Percentiles rank a stretch among this genome's conserved stretches.
phyloP scores from a whole-genome alignment of 2,113 vertebrate genomes.

The Antechinus stuartii region DNA sequence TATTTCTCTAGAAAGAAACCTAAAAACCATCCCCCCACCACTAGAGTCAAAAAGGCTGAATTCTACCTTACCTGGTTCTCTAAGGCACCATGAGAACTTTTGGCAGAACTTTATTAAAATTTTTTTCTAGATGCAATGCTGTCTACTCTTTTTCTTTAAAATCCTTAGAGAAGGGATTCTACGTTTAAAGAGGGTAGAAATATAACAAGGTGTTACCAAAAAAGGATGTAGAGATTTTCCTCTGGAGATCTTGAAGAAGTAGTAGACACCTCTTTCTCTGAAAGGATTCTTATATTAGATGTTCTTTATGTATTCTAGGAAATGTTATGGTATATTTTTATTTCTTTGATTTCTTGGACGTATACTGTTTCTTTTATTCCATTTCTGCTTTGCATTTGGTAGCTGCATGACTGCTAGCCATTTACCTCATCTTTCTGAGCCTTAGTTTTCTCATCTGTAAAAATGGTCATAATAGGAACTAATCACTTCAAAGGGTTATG shows the following conservation, averaged over 20 bases:
- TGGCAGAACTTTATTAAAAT: constrained; percentile 12
- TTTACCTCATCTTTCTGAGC: not conserved
- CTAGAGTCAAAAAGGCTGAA: constrained; percentile 11
- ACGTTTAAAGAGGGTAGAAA: not conserved
- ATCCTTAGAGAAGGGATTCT: not conserved
- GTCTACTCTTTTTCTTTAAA: constrained; percentile 53
- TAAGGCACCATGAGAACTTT: not conserved
- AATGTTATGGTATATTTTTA: not conserved
- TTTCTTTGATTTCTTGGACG: not conserved
- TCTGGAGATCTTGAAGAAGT: constrained; percentile 38
- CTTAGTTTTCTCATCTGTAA: not conserved
- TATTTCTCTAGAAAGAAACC: not conserved
- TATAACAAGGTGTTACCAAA: constrained; percentile 30
- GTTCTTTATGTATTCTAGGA: not conserved
- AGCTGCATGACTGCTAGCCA: not conserved
- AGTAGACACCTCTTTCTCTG: not conserved
- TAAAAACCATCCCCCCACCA: not conserved
- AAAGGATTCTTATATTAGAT: not conserved
- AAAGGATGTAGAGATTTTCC: constrained; percentile 17
- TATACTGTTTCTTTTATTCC: not conserved
- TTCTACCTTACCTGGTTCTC: constrained; percentile 7
- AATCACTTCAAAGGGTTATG: not conserved
- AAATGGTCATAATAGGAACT: not conserved
- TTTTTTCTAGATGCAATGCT: not conserved
- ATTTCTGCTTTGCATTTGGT: not conserved